phyloP scores from a whole-genome alignment of 2,113 vertebrate genomes.

The Nyctibius bracteatus region DNA sequence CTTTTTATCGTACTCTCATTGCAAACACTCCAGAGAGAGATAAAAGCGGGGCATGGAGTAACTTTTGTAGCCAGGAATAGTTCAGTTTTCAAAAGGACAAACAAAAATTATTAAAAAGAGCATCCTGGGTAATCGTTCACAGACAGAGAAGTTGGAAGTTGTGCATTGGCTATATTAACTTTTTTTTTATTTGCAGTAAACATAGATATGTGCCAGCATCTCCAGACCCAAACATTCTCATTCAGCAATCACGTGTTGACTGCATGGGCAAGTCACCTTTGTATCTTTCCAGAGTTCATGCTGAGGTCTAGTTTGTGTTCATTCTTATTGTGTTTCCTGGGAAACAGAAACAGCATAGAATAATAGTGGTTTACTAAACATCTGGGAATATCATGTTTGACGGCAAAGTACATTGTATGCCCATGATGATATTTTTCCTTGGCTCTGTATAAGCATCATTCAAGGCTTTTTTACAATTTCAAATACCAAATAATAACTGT shows the following conservation, averaged over 20 bases:
- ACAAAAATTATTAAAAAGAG: not conserved
- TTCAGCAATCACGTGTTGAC: not conserved
- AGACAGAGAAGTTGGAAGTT: not conserved
- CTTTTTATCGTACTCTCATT: not conserved
- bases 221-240: not conserved
- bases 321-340: slow-evolving; percentile 32
- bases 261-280: slow-evolving; percentile 18
- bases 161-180: slow-evolving; percentile 17
- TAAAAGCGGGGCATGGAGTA: not conserved
- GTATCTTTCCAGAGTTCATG: slow-evolving; percentile 41
- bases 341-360: slow-evolving; percentile 27
- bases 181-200: slow-evolving; percentile 40
- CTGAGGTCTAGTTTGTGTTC: slow-evolving; percentile 38
- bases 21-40: not conserved
- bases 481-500: not conserved
- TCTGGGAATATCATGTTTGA: not conserved
- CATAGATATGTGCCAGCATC: not conserved
- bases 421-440: slow-evolving; percentile 1
- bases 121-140: not conserved
- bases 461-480: not conserved
- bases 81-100: not conserved
- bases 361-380: not conserved
- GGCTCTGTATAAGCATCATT: not conserved
- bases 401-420: not conserved
- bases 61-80: not conserved